Evolutionary conservation across 2,888 invertebrate species (phyloP).

Genomic region (Chrysolina oricalcia): DNA sequence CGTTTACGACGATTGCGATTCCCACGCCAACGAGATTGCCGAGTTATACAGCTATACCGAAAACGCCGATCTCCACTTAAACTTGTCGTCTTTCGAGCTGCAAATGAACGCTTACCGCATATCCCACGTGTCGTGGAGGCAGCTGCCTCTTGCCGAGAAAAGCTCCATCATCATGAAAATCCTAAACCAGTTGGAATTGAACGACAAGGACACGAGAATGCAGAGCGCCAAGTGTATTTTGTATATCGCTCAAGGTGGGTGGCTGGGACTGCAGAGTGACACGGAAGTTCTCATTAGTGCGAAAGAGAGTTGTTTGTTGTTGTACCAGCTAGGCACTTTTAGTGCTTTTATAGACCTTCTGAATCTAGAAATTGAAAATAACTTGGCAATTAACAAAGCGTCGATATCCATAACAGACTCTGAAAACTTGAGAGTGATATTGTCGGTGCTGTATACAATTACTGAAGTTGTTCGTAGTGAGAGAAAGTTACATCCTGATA

Average conservation of each 20-base stretch:
- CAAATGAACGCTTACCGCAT: conserved; percentile 90
- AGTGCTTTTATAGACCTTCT: conserved; percentile 92
- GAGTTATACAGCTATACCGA: conserved; percentile 99
- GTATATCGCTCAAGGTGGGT: conserved; percentile 96
- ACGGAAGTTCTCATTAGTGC: conserved; percentile 91
- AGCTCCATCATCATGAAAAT: conserved; percentile 88
- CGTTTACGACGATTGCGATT: conserved; percentile 92
- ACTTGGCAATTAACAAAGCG: conserved; percentile 81
- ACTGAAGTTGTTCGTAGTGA: conserved; percentile 94
- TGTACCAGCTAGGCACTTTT: conserved; percentile 93
- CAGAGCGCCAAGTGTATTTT: conserved; percentile 92
- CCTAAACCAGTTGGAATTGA: conserved; percentile 92
- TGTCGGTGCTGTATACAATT: conserved; percentile 95
- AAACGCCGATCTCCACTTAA: conserved; percentile 91
- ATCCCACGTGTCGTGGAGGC: conserved; percentile 88
- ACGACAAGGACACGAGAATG: conserved; percentile 87
- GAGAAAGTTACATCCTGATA: conserved; percentile 70
- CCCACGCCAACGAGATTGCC: conserved; percentile 91
- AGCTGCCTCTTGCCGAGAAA: conserved; percentile 79
- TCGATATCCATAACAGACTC: conserved; percentile 93
- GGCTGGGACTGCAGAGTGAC: conserved; percentile 94
- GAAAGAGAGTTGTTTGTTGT: conserved; percentile 86
- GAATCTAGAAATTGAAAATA: conserved; percentile 94
- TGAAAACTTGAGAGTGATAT: conserved; percentile 90
- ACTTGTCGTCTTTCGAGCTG: conserved; percentile 93